phyloP scores from a whole-genome alignment of 1,140 invertebrate species.

The Brachionus asplanchnoidis region DNA sequence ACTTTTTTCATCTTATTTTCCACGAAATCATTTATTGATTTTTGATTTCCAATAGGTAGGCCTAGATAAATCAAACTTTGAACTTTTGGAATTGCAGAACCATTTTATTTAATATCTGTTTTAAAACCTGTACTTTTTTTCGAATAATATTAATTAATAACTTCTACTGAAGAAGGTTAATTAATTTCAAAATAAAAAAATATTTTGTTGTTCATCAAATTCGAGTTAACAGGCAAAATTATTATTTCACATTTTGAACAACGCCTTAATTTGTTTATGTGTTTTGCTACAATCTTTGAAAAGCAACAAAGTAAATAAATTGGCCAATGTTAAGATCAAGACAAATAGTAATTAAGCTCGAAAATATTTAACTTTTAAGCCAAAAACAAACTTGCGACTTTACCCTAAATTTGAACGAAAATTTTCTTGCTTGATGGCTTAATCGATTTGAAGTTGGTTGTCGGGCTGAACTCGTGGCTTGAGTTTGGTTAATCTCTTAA shows the following conservation, averaged over 20 bases:
- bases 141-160: too few relatives aligned
- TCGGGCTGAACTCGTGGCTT: not conserved
- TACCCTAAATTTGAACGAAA: not conserved
- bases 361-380: slow-evolving; percentile 10
- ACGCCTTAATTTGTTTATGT: not conserved
- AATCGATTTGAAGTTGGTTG: not conserved
- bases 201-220: too few relatives aligned
- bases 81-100: too few relatives aligned
- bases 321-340: not conserved
- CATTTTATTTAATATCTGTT: too few relatives aligned
- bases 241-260: not conserved
- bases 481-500: slow-evolving; percentile 6
- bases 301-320: not conserved
- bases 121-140: too few relatives aligned
- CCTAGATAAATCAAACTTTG: too few relatives aligned
- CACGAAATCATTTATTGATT: too few relatives aligned
- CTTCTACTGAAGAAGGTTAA: too few relatives aligned
- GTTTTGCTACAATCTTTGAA: not conserved
- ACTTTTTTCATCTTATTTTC: too few relatives aligned
- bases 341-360: not conserved
- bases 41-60: too few relatives aligned
- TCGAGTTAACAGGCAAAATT: not conserved
- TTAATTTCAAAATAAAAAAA: too few relatives aligned
- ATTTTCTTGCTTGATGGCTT: not conserved
- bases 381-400: not conserved